Evolutionary conservation across 2,888 invertebrate species (phyloP), one percentile per base, ranked within the genome.

Genomic region (Gymnosoma rotundatum): DNA sequence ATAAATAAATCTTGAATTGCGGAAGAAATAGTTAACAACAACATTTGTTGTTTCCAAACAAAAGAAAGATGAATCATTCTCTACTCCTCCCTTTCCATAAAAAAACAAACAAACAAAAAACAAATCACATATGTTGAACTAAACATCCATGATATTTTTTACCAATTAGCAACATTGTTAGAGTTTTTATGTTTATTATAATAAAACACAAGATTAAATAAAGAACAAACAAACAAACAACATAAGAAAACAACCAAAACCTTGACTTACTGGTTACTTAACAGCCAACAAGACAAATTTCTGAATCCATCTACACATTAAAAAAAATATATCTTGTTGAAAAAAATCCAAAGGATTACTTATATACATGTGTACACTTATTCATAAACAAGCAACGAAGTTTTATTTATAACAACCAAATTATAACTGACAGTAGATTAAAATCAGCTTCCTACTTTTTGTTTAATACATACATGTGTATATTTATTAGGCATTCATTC

Each of bases 361-460:
- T 32, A 63, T 50, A 14, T 25, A 52, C n/a, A 18, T 52, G 18
- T 7, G 18, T 12, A 52, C 18, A 66, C 50, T 50, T 32, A 69
- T 80, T 67, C 67, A 78, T 69, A 70, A 70, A 69, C 70, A 81
- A 72, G 63, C 84, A 84, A 84, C 76, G 80, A 84, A 78, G 78
- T 78, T 78, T 80, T 45, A 63, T 73, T 80, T 80, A 42, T 58
- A 73, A 12, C 58, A 70, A 69, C 12, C 36, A 54, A 20, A 45
- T 54, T 73, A 50, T 42, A 67, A 73, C 72, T 63, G 50, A 73
- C 61, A 38, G 36, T 56, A 56, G 42, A 42, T 12, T 0, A 36
- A 42, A 32, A 32, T 1, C 7, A 32, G 45, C n/a, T 56, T 25
- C 45, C 25, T 45, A 70, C 63, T 18, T 7, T 66, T 48, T 74